A percentile compares a stretch with the other conserved stretches of the same genome.
Evolutionary conservation across 92 coral and sea anemone species (phyloP).

Genomic region (Galaxea fascicularis): DNA sequence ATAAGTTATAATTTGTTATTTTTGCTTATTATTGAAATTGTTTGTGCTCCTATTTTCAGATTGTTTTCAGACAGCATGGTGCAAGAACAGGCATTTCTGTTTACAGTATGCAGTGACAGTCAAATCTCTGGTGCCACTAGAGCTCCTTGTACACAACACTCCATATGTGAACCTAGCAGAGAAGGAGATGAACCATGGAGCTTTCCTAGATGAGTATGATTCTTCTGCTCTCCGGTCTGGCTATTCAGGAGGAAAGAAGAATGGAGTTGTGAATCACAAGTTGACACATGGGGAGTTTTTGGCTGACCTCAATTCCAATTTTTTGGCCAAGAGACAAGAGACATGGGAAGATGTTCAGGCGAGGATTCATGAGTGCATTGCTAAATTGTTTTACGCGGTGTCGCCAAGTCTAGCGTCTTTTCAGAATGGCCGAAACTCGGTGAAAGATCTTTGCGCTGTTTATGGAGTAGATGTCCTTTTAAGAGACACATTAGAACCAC

Average conservation of each 20-base stretch:
- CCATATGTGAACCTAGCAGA: conserved; percentile 75
- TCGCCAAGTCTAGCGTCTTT: conserved; percentile 62
- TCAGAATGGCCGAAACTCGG: conserved; percentile 8
- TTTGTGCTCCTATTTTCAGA: no score
- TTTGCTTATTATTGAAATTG: no score
- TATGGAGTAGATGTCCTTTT: conserved; percentile 85
- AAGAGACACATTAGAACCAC: conserved; percentile 64
- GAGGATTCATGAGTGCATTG: conserved; percentile 53
- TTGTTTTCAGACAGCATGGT: conserved; percentile 58
- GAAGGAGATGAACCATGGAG: conserved; percentile 43
- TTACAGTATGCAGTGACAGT: conserved; percentile 82
- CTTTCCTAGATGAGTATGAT: conserved; percentile 75
- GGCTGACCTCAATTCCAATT: conserved; percentile 52
- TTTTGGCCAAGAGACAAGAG: conserved; percentile 42
- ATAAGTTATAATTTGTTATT: background rate
- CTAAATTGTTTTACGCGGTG: conserved; percentile 67
- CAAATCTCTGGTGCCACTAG: conserved; percentile 64
- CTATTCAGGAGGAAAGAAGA: conserved; percentile 1
- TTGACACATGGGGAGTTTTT: conserved; percentile 74
- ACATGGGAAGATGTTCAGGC: conserved; percentile 73
- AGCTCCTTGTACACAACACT: conserved; percentile 76
- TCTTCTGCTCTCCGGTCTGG: conserved; percentile 52
- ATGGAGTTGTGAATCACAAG: conserved; percentile 46
- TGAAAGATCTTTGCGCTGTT: conserved; percentile 58
- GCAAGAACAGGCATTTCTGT: conserved; percentile 74